Conservation (phyloP, 2,888 invertebrate genomes). For the Hyposoter didymator region DNA sequence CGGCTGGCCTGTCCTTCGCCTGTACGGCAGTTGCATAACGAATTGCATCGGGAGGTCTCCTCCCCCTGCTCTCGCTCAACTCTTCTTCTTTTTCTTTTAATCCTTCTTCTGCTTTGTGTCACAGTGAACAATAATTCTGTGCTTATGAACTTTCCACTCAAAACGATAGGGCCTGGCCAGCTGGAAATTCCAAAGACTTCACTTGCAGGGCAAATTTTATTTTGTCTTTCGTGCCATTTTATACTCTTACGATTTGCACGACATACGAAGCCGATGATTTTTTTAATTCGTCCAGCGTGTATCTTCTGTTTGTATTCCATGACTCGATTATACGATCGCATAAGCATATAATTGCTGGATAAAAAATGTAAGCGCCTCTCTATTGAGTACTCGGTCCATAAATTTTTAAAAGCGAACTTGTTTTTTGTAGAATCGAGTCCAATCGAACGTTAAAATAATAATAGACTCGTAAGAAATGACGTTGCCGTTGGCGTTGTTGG, state of each 20-base stretch:
- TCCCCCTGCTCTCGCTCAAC: slow-evolving; percentile 26
- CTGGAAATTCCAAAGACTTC: slow-evolving; percentile 36
- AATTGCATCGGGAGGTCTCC: slow-evolving; percentile 63
- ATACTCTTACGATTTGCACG: neutral
- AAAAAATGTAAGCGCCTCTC: neutral
- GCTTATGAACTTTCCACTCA: slow-evolving; percentile 8
- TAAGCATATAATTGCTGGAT: neutral
- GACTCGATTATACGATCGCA: slow-evolving; percentile 39
- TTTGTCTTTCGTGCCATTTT: neutral
- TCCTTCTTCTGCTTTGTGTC: slow-evolving; percentile 11
- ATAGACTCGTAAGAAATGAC: neutral
- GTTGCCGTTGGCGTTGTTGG: neutral
- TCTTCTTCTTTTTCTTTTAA: slow-evolving; percentile 25
- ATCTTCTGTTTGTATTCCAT: slow-evolving; percentile 25
- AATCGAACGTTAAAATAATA: neutral
- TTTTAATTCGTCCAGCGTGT: slow-evolving; percentile 37
- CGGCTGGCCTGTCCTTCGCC: slow-evolving; percentile 69
- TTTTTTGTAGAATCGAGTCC: neutral
- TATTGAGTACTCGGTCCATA: neutral
- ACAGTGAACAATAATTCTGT: neutral
- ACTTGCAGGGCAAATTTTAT: slow-evolving; percentile 7
- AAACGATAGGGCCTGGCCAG: neutral
- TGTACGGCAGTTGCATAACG: slow-evolving; percentile 71
- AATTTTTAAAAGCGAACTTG: neutral
- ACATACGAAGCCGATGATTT: neutral